Evolutionary conservation across 1,140 invertebrate species (phyloP).

Genomic region (Drosophila bipectinata): DNA sequence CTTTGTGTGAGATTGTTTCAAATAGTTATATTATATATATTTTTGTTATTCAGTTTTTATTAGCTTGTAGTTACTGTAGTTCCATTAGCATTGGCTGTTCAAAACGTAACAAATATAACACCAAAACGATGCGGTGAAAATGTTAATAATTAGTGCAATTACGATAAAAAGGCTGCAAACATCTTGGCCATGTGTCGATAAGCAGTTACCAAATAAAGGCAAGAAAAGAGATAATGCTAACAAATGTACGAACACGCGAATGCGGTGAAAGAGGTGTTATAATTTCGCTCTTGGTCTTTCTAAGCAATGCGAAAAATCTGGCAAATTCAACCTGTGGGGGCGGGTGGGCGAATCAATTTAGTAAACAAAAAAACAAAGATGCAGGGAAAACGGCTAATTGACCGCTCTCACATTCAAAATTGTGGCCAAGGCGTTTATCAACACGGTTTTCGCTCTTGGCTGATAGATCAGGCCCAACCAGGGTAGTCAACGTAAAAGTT

Average conservation of each 20-base stretch:
- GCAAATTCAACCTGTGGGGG: conserved; percentile 23
- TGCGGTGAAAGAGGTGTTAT: conserved; percentile 26
- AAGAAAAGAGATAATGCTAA: conserved; percentile 34
- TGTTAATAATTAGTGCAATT: conserved; percentile 64
- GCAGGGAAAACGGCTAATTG: conserved; percentile 23
- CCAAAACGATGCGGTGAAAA: conserved; percentile 24
- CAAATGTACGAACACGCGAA: conserved; percentile 14
- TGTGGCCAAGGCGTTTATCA: conserved; percentile 46
- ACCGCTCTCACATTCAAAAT: conserved; percentile 27
- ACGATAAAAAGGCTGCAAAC: conserved; percentile 66
- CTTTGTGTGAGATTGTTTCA: neutral
- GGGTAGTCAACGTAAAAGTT: neutral
- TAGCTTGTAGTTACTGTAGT: conserved; percentile 4
- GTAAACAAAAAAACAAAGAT: conserved; percentile 37
- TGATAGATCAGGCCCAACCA: neutral
- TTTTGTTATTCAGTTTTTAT: neutral
- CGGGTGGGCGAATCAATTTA: conserved; percentile 25
- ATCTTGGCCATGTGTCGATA: conserved; percentile 25
- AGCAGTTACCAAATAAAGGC: conserved; percentile 18
- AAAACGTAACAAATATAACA: conserved; percentile 34
- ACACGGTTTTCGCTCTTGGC: conserved; percentile 26
- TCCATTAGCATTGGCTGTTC: conserved; percentile 48
- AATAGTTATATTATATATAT: neutral
- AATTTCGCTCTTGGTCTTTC: conserved; percentile 17
- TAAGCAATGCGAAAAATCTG: conserved; percentile 18